Conservation (phyloP, 2,888 invertebrate genomes). For the Lochmaea crataegi region DNA sequence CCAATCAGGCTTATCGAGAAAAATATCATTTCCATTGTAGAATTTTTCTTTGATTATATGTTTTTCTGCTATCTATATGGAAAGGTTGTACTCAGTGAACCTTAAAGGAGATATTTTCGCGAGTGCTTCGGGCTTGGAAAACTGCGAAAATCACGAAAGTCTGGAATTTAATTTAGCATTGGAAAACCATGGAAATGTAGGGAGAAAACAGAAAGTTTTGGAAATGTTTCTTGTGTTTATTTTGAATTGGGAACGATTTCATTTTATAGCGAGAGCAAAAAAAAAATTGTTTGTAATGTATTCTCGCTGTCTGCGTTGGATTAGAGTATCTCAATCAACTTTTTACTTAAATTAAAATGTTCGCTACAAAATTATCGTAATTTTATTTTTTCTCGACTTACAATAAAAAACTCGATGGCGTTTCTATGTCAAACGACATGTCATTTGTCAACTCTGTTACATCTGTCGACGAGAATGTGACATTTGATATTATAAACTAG, state of each 20-base stretch:
- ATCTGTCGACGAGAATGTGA: no score
- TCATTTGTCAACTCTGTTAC: no score
- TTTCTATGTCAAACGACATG: no score
- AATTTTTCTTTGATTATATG: not conserved
- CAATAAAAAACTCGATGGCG: no score
- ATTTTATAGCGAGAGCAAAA: not conserved
- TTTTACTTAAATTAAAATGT: no score
- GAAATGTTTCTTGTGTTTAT: slow-evolving; percentile 20
- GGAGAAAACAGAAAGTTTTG: slow-evolving; percentile 20
- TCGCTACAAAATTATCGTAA: no score
- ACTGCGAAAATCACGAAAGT: slow-evolving; percentile 22
- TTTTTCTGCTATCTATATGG: not conserved
- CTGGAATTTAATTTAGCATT: slow-evolving; percentile 20
- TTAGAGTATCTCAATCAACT: not conserved
- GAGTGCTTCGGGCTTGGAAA: slow-evolving; percentile 5
- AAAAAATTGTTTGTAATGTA: slow-evolving; percentile 14
- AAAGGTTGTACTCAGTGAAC: slow-evolving; percentile 9
- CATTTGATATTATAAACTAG: no score
- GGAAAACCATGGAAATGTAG: slow-evolving; percentile 19
- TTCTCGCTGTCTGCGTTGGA: not conserved
- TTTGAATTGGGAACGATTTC: slow-evolving; percentile 15
- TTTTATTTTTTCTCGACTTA: no score
- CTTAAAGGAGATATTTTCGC: slow-evolving; percentile 15
- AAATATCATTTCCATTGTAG: not conserved
- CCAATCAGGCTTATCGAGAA: not conserved